phyloP scores from a whole-genome alignment of 2,888 invertebrate genomes.

The Trilocha varians region DNA sequence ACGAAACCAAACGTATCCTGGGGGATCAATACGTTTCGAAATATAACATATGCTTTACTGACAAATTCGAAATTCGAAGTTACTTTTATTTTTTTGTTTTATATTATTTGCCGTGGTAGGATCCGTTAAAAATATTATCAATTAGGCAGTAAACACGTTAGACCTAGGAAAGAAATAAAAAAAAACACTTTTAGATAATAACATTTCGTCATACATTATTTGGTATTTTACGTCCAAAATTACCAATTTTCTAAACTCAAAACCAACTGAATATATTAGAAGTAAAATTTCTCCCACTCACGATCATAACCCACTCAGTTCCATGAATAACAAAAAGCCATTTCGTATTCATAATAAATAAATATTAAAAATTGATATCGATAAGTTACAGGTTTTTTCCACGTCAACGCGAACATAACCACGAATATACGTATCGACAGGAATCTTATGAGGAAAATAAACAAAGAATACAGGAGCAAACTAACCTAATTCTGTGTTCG shows the following conservation, averaged over 20 bases:
- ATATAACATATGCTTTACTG: conserved; percentile 65
- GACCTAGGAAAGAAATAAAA: too few relatives aligned
- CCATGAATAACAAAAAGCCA: not conserved
- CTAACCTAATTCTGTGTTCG: not conserved
- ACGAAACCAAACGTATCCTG: conserved; percentile 65
- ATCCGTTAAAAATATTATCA: not conserved
- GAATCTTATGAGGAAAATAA: not conserved
- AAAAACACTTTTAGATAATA: too few relatives aligned
- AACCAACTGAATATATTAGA: too few relatives aligned
- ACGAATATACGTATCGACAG: not conserved
- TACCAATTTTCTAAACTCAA: too few relatives aligned
- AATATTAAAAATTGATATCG: not conserved
- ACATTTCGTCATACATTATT: too few relatives aligned
- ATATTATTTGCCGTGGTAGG: conserved; percentile 26
- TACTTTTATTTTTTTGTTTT: conserved; percentile 35
- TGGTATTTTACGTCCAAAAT: too few relatives aligned
- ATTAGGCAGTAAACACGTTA: too few relatives aligned
- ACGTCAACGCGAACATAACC: not conserved
- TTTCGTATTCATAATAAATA: not conserved
- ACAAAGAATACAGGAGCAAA: not conserved
- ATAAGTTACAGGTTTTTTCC: not conserved
- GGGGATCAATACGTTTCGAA: conserved; percentile 68
- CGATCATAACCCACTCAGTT: not conserved
- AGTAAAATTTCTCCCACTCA: not conserved
- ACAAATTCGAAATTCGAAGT: conserved; percentile 34